A percentile compares a stretch with the other conserved stretches of the same genome.
These are phyloP conservation scores for Amorpha juglandis DNA, from an alignment of 2,888 invertebrate species.

Conservation along the genomic window DNA sequence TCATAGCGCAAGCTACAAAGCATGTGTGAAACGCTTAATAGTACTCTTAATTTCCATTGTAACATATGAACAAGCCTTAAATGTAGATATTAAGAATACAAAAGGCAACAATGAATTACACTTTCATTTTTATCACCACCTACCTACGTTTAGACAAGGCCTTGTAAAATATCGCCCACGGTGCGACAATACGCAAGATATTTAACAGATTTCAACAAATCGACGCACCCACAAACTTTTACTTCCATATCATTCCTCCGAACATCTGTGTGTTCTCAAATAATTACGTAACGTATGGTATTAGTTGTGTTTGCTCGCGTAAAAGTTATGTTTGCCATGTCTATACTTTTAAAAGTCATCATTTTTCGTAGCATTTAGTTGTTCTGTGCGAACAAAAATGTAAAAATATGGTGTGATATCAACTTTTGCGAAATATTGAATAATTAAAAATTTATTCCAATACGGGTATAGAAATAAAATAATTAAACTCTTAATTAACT, in stretches of 20 bases:
- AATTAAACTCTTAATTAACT: too few relatives aligned
- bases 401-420: too few relatives aligned
- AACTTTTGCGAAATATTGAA: too few relatives aligned
- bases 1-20: neutral
- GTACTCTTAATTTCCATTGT: neutral
- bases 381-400: too few relatives aligned
- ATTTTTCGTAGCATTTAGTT: too few relatives aligned
- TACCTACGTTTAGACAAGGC: slow-evolving; percentile 29
- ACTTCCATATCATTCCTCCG: slow-evolving; percentile 8
- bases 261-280: slow-evolving; percentile 15
- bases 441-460: too few relatives aligned
- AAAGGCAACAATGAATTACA: slow-evolving; percentile 40
- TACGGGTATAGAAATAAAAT: too few relatives aligned
- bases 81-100: slow-evolving; percentile 32
- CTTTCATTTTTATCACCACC: slow-evolving; percentile 65
- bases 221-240: slow-evolving; percentile 22
- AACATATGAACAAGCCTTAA: neutral
- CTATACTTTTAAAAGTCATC: neutral
- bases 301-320: neutral
- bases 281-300: slow-evolving; percentile 3
- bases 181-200: neutral
- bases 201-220: slow-evolving; percentile 22
- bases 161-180: slow-evolving; percentile 23
- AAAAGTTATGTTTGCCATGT: slow-evolving; percentile 7
- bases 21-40: neutral